phyloP scores from a whole-genome alignment of 2,888 invertebrate species.

The Meganola albula region DNA sequence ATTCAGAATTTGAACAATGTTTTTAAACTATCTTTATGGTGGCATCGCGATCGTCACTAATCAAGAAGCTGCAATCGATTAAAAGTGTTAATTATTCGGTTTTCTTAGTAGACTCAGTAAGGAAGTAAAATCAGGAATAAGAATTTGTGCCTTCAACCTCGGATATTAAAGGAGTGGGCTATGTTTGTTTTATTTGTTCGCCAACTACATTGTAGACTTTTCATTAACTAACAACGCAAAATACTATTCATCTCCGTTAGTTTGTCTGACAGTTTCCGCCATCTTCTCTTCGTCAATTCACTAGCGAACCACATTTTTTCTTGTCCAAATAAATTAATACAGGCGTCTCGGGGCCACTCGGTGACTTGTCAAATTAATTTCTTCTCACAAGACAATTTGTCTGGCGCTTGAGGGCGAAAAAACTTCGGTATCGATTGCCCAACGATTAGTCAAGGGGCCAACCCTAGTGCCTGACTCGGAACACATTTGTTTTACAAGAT shows the following conservation, averaged over 20 bases:
- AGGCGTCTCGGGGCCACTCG: slow-evolving; percentile 60
- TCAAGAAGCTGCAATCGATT: no score
- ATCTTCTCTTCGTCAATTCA: slow-evolving; percentile 33
- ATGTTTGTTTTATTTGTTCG: no score
- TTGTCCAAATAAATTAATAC: slow-evolving; percentile 75
- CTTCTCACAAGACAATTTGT: slow-evolving; percentile 75
- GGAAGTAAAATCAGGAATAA: no score
- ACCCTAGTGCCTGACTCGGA: slow-evolving; percentile 20
- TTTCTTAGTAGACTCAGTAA: no score
- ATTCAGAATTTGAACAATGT: no score
- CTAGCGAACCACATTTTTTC: slow-evolving; percentile 65
- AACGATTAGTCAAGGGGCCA: slow-evolving; percentile 53
- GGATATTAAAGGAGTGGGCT: no score
- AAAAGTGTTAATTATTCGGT: no score
- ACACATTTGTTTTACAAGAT: slow-evolving; percentile 24
- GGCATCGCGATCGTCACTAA: no score
- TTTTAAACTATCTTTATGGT: no score
- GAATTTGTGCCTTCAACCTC: no score
- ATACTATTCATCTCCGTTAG: slow-evolving; percentile 25
- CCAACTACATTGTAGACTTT: slow-evolving; percentile 14
- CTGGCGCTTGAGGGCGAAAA: slow-evolving; percentile 64
- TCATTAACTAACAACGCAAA: slow-evolving; percentile 18
- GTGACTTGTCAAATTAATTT: slow-evolving; percentile 76
- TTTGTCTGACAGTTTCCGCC: slow-evolving; percentile 24
- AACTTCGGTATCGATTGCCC: slow-evolving; percentile 62